Percentiles rank a stretch among this genome's conserved stretches.
phyloP scores from a whole-genome alignment of 2,113 vertebrate genomes.

The Triplophysa dalaica region DNA sequence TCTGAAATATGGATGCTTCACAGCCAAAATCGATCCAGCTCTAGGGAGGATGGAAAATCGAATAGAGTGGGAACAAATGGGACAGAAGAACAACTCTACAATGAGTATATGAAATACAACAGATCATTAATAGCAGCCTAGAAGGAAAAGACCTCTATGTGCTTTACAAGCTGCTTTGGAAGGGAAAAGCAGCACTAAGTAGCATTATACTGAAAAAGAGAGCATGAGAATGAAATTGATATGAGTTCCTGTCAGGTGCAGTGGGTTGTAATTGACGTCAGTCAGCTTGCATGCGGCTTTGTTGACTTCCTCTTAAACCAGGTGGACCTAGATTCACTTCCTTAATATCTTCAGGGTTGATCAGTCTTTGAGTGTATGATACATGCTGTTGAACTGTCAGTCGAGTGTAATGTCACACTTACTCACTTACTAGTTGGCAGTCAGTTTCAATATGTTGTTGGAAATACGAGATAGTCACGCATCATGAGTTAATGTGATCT shows the following conservation, averaged over 20 bases:
- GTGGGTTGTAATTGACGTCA: constrained; percentile 76
- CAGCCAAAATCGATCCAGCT: constrained; percentile 1
- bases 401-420: constrained; percentile 1
- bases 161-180: neutral
- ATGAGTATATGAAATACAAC: neutral
- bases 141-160: neutral
- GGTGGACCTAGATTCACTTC: constrained; percentile 77
- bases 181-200: neutral
- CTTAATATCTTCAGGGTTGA: constrained; percentile 59
- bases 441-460: neutral
- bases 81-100: neutral
- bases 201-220: constrained; percentile 8
- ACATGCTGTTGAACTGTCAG: neutral
- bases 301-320: constrained; percentile 79
- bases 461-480: neutral
- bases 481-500: neutral
- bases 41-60: constrained; percentile 14
- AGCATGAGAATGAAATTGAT: constrained; percentile 28
- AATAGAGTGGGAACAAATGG: neutral
- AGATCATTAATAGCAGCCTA: neutral
- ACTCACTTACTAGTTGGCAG: neutral
- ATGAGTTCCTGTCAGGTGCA: constrained; percentile 69
- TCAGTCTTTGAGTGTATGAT: constrained; percentile 3
- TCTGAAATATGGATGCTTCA: constrained; percentile 8
- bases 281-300: constrained; percentile 73